Base-by-base conservation (phyloP, 1,140 invertebrate genomes). In the Scaptomyza montana region DNA sequence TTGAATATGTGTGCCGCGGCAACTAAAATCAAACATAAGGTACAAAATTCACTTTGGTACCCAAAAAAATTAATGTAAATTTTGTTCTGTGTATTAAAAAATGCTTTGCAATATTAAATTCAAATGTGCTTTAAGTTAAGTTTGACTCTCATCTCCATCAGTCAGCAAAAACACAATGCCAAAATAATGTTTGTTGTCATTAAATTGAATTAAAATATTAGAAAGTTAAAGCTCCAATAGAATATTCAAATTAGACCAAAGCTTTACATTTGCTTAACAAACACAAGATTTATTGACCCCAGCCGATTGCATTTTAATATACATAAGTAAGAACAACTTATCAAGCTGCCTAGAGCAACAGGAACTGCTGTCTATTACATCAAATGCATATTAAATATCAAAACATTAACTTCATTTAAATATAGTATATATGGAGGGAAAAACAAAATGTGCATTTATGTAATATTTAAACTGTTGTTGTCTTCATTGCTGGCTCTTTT, bases 1-100 rank as follows among this genome's bases (percentile, higher is more conserved):
- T 67, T 25, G 61, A 87, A 77, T 62, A 87, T 87, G 82, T 87
- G 87, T 78, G 69, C 64, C 54, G 64, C 57, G 41, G 77, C 67
- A 6, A 33, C 30, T 25, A 67, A 45, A 53, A 43, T 63, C 57
- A 72, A 89, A 47, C 72, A 54, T 36, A 64, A 87, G 86, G 82
- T 87, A n/a, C 39, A 16, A 7, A 43, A 5, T 50, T 1, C 13
- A n/a, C 10, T 21, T 21, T 21, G 21, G 5, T 30, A 7, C 25
- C n/a, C 47, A 47, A 8, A 16, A 30, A 67, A 45, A 33, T 13
- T 46, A 8, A 43, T 6, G 2, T 1, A 60, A 39, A 51, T 21
- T 21, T 3, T 21, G 2, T 25, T 25, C 2, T 63, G 21, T 54
- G 43, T 49, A 12, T 28, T 19, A 12, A 46, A n/a, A 41, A 43